phyloP scores from a whole-genome alignment of 2,797 vertebrate genomes.

The Chaunax sp. region DNA sequence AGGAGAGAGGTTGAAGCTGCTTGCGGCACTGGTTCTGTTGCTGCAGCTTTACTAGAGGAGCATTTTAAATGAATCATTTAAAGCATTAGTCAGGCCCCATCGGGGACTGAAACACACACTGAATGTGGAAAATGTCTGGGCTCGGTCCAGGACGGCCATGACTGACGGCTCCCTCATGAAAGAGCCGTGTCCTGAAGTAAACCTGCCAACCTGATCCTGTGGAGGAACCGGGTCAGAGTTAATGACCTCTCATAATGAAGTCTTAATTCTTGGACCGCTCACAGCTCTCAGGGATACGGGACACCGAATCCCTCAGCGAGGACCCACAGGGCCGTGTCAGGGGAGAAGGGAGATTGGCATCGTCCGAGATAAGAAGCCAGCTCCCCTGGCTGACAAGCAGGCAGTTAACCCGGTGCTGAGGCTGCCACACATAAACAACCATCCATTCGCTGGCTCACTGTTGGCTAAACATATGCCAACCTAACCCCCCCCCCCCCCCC shows the following conservation, averaged over 20 bases:
- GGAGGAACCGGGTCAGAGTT: conserved; percentile 60
- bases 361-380: conserved; percentile 54
- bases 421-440: conserved; percentile 38
- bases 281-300: conserved; percentile 79
- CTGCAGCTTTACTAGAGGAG: too few species aligned
- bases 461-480: conserved; percentile 57
- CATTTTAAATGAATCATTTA: conserved; percentile 60
- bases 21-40: not conserved
- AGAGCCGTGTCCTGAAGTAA: conserved; percentile 75
- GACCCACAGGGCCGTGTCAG: conserved; percentile 77
- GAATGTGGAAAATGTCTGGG: conserved; percentile 76
- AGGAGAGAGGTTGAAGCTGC: too few species aligned
- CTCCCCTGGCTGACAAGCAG: conserved; percentile 40
- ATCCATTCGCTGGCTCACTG: conserved; percentile 44
- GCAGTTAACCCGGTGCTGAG: conserved; percentile 43
- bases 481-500: conserved; percentile 19
- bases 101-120: conserved; percentile 54
- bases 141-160: conserved; percentile 60
- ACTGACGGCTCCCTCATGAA: conserved; percentile 73
- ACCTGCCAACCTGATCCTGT: conserved; percentile 66
- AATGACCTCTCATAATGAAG: conserved; percentile 80
- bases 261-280: conserved; percentile 74
- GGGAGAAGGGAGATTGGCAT: conserved; percentile 79
- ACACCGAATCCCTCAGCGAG: conserved; percentile 78
- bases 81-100: conserved; percentile 24